Base-by-base conservation (phyloP, 2,888 invertebrate genomes). In the Apotomis betuletana region DNA sequence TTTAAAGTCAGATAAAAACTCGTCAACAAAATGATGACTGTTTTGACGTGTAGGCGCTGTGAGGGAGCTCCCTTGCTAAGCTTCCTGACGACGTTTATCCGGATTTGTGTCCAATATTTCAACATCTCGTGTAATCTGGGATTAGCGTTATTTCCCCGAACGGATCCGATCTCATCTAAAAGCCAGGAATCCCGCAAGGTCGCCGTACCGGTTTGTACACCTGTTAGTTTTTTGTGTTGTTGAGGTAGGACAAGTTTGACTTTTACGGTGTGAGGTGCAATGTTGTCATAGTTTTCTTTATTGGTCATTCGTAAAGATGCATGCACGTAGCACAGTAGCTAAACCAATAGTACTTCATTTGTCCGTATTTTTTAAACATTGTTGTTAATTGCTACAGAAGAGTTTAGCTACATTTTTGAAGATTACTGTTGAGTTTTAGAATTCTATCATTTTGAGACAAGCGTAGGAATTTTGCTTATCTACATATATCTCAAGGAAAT, bases 161-260 rank as follows among this genome's bases (percentile, higher is more conserved):
- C 36, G 49, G 67, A 54, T 54, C 36, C 46, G 51, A 44, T 12
- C 27, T 46, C 38, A 55, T 49, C 27, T 41, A 67, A 58, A 54
- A 67, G 36, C 38, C 58, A 68, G 72, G 62, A 61, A 72, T 46
- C 62, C 58, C 72, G 41, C 67, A 71, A 71, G 71, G 71, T 63
- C 72, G 58, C n/a, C 36, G 8, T 51, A 63, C 72, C 67, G 68
- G 67, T 72, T 72, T 44, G 5, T 27, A 12, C 67, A 68, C 58
- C 67, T 72, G 61, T 62, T n/a, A 5, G 13, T 59, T 70, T 72
- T 63, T 62, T 70, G 10, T 59, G 46, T 54, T 15, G 15, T 70
- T 65, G 41, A 46, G 65, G 58, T 44, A 58, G 67, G 67, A 12
- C 58, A 38, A 36, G 67, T 67, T 67, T 15, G 6, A 41, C n/a